Evolutionary conservation across 92 coral and sea anemone species (phyloP).

Genomic region (Paragorgia papillata): DNA sequence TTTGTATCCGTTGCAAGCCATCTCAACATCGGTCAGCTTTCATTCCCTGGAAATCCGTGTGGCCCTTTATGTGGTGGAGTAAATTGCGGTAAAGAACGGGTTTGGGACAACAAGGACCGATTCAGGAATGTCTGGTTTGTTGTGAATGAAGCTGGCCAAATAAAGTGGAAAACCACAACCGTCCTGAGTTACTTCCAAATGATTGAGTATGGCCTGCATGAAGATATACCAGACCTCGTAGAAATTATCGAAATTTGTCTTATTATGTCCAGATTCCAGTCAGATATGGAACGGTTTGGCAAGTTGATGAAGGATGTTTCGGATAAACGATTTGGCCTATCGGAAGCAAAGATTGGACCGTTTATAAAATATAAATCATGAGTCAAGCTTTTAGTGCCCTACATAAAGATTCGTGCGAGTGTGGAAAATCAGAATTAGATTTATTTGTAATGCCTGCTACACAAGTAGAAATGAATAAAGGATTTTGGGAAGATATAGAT

Average conservation of each 20-base stretch:
- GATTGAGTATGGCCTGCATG: constrained; percentile 12
- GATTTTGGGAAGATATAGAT: no score
- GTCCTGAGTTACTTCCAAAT: constrained; percentile 14
- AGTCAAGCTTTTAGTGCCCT: no score
- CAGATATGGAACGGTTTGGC: constrained; percentile 8
- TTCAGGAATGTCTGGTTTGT: constrained; percentile 13
- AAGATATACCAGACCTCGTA: constrained; percentile 8
- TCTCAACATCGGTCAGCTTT: constrained; percentile 7
- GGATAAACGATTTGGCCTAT: constrained; percentile 13
- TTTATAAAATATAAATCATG: no score
- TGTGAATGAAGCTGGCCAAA: constrained; percentile 4
- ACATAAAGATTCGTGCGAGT: no score
- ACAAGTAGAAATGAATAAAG: no score
- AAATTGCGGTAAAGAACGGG: constrained; percentile 22
- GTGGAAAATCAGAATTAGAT: no score
- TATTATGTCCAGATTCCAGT: constrained; percentile 34
- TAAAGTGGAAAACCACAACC: constrained; percentile 5
- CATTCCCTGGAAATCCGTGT: no score
- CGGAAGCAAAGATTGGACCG: no score
- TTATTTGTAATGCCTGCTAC: no score
- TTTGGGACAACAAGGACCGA: constrained; percentile 3
- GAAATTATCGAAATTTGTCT: constrained; percentile 29
- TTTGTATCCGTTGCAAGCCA: constrained; percentile 2
- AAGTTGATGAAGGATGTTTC: constrained; percentile 22
- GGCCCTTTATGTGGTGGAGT: no score